Evolutionary conservation across 2,797 vertebrate species (phyloP), one percentile per base, ranked within the genome.

Genomic region (Champsocephalus gunnari): DNA sequence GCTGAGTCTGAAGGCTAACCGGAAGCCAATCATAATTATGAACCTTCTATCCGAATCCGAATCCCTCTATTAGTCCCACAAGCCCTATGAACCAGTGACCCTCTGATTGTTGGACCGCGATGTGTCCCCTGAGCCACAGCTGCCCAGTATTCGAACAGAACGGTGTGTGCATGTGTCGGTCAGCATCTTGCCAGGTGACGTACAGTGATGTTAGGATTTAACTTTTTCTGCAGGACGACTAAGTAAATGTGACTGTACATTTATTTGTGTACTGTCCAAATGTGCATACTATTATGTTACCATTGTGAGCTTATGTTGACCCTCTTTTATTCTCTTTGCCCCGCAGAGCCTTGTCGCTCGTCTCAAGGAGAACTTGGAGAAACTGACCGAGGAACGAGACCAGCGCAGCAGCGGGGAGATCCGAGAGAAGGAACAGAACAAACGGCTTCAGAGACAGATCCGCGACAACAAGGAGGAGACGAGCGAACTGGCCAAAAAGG

Each of bases 321-420:
- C 32, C 28, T 1, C 55, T 5, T 73, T 0, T 73, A 0, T 51
- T 28, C 28, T 3, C 56, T 1, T 65, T 66, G 9, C 9, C 55
- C 2, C 4, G 14, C 49, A 92, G 98, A 96, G 93, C 88, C 91
- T 99, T 68, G 97, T 96, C 59, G 87, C 92, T 0, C 95, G 98
- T 60, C 95, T 99, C 78, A 99, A 99, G 87, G 98, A 99, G 82
- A 99, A 97, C 88, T 88, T 99, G 85, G 98, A 99, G 93, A 99
- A 99, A 92, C 89, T 99, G 90, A 97, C 96, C 0, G 98, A 98
- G 87, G 98, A 99, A 69, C 92, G 97, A 43, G 97, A 98, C 79
- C 97, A 98, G 78, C 95, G 95, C 0, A 85, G 81, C 0, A 95
- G 93, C 0, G 94, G 95, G 0, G 98, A 99, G 93, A 97, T 91